Conservation (phyloP, 2,888 invertebrate species). For the Drosophila macrothrix region DNA sequence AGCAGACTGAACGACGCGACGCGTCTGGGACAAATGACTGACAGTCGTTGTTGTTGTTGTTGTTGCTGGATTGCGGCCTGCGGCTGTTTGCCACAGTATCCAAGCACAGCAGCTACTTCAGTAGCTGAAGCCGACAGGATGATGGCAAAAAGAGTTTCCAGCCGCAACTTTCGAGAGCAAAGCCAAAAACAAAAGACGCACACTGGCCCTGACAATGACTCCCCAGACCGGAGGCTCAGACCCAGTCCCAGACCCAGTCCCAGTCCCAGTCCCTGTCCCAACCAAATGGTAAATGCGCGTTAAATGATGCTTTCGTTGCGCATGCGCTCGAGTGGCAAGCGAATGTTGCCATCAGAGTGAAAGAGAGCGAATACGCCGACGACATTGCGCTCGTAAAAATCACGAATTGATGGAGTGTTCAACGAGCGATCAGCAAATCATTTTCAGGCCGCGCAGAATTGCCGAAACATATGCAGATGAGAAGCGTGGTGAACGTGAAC, state of each 20-base stretch:
- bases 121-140: conserved; percentile 81
- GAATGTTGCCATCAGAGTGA: conserved; percentile 40
- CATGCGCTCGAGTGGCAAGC: conserved; percentile 60
- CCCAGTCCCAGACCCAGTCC: conserved; percentile 4
- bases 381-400: conserved; percentile 84
- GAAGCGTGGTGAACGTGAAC: conserved; percentile 53
- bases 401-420: conserved; percentile 85
- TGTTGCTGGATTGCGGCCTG: conserved; percentile 31
- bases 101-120: conserved; percentile 81
- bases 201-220: conserved; percentile 52
- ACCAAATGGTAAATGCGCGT: conserved; percentile 77
- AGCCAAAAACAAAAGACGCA: conserved; percentile 59
- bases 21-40: conserved; percentile 76
- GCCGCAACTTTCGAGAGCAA: conserved; percentile 38
- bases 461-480: conserved; percentile 80
- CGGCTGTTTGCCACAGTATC: conserved; percentile 61
- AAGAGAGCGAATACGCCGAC: conserved; percentile 41
- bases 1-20: conserved; percentile 63
- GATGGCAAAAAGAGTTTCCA: conserved; percentile 50
- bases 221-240: conserved; percentile 31
- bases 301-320: conserved; percentile 82
- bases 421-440: conserved; percentile 83
- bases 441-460: conserved; percentile 80
- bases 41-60: conserved; percentile 45
- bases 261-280: conserved; percentile 14